These are phyloP conservation scores for Prunella strophiata DNA, from an alignment of 2,797 vertebrate species.

Conservation along the genomic window DNA sequence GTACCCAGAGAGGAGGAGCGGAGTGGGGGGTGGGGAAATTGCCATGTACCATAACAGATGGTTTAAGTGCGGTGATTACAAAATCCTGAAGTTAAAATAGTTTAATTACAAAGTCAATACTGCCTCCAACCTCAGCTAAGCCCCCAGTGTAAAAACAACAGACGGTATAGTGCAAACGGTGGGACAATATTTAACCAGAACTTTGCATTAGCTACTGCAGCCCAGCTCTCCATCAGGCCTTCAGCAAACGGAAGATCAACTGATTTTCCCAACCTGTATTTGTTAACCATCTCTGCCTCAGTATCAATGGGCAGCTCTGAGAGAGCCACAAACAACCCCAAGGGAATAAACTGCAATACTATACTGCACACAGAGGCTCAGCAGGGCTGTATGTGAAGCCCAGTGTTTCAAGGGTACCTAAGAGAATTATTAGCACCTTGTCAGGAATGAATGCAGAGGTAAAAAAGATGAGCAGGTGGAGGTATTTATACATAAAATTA, in stretches of 20 bases:
- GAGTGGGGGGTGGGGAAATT: slow-evolving; percentile 75
- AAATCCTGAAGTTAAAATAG: slow-evolving; percentile 98
- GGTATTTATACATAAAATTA: not conserved
- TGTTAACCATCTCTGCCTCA: slow-evolving; percentile 64
- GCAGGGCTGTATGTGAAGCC: not conserved
- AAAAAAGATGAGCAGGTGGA: not conserved
- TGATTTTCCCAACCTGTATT: slow-evolving; percentile 72
- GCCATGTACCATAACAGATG: slow-evolving; percentile 90
- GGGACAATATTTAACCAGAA: slow-evolving; percentile 99
- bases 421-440: not conserved
- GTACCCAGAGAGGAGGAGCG: slow-evolving; percentile 66
- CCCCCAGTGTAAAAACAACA: slow-evolving; percentile 98
- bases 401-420: not conserved
- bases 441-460: not conserved
- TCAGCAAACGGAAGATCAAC: slow-evolving; percentile 77
- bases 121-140: slow-evolving; percentile 89
- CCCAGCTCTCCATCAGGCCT: slow-evolving; percentile 76
- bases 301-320: slow-evolving; percentile 19
- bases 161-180: slow-evolving; percentile 95
- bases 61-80: slow-evolving; percentile 96
- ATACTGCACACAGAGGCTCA: not conserved
- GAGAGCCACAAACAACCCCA: not conserved
- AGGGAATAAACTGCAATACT: slow-evolving; percentile 19
- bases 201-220: slow-evolving; percentile 88
- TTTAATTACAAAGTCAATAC: slow-evolving; percentile 99